phyloP scores from a whole-genome alignment of 2,797 vertebrate genomes.

The Coranthus polyacanthus region DNA sequence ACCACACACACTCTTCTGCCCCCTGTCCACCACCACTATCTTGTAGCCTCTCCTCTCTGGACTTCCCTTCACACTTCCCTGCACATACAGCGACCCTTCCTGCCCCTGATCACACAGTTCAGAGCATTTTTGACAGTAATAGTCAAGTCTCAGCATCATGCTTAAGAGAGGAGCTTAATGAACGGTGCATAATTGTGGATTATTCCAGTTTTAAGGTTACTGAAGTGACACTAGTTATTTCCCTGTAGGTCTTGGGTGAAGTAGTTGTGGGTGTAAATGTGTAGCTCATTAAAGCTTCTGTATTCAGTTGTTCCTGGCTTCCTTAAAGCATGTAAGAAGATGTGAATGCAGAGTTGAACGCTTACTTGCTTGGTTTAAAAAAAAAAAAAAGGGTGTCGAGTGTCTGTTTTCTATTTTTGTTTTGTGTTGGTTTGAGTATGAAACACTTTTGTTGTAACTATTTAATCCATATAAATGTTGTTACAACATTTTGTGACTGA shows the following conservation, averaged over 20 bases:
- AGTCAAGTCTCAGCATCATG: conserved; percentile 38
- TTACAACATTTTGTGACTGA: not conserved
- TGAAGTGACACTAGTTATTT: conserved; percentile 60
- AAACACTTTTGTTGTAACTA: conserved; percentile 5
- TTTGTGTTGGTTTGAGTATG: conserved; percentile 20
- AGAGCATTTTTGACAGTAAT: conserved; percentile 53
- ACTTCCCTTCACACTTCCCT: conserved; percentile 13
- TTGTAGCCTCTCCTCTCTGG: conserved; percentile 43
- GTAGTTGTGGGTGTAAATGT: conserved; percentile 49
- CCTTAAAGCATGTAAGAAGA: conserved; percentile 59
- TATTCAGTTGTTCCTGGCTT: conserved; percentile 27
- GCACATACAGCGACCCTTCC: not conserved
- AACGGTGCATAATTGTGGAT: conserved; percentile 9
- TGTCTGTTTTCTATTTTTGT: conserved; percentile 33
- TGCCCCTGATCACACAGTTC: conserved; percentile 18
- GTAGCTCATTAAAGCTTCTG: conserved; percentile 51
- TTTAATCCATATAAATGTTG: conserved; percentile 20
- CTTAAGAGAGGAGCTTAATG: conserved; percentile 19
- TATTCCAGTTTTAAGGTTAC: conserved; percentile 9
- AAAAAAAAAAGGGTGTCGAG: conserved; percentile 42
- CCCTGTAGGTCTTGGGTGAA: conserved; percentile 46
- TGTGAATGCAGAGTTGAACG: conserved; percentile 39
- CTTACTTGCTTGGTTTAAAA: conserved; percentile 45
- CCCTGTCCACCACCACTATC: conserved; percentile 7
- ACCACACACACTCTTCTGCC: conserved; percentile 22